Base-by-base conservation (phyloP, 2,113 vertebrate genomes). In the Anolis carolinensis region DNA sequence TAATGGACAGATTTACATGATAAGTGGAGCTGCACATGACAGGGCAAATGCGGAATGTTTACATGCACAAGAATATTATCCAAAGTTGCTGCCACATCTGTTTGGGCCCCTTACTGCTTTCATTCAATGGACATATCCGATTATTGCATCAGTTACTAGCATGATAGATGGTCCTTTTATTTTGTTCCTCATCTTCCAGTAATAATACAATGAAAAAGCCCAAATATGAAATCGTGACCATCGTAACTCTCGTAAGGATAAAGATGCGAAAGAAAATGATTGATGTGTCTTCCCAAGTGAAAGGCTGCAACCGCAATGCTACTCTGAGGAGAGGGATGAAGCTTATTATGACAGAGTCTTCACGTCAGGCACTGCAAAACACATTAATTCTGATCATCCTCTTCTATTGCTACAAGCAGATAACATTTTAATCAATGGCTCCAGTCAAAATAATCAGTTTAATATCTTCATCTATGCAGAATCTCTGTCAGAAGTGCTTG, bases 401-500 rank as follows among this genome's bases (percentile, higher is more conserved):
- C 30, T 32, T 72, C 70, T 39, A 39, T 62, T 32, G 34, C 52
- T 63, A 34, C 68, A 86, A 23, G 39, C 70, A 73, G 77, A 71
- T 79, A 72, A 80, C 8, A 8, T 86, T 86, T 79, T 79, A 72
- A 72, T 79, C 27, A 71, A 86, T 62, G 50, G n/a, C 34, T 72
- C 67, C 27, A 71, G 76, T 79, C 76, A 86, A 79, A 71, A 86
- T 72, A 79, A 85, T 79, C 65, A 79, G 16, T 59, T 79, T 71
- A 67, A 78, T 52, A 62, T 72, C 14, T 32, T 71, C 50, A 27
- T 71, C 18, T 79, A 18, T 20, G 27, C 50, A 72, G 27, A 62
- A n/a, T 23, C 59, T 21, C 21, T 13, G 65, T 71, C 77, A 86
- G 50, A 48, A 13, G 25, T 80, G 52, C 30, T 44, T 71, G 18